phyloP scores from a whole-genome alignment of 2,797 vertebrate genomes.

The Crenichthys baileyi region DNA sequence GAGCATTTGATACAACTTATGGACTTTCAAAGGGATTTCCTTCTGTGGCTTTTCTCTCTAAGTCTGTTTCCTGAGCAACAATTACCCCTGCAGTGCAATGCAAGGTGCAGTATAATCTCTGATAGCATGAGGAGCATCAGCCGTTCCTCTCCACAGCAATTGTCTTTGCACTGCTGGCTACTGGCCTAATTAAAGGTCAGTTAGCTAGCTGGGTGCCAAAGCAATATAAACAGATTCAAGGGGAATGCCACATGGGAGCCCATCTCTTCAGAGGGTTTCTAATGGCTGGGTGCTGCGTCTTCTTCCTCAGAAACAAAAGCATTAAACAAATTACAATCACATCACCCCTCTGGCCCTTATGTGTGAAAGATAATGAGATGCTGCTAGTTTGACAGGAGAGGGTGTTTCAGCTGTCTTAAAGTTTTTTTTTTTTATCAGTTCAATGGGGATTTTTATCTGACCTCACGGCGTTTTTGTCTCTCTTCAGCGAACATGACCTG shows the following conservation, averaged over 20 bases:
- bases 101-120: conserved; percentile 24
- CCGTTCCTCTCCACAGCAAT: conserved; percentile 52
- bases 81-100: conserved; percentile 43
- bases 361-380: conserved; percentile 18
- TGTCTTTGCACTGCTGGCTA: conserved; percentile 57
- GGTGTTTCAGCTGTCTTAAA: conserved; percentile 7
- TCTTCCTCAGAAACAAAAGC: neutral
- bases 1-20: neutral
- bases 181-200: conserved; percentile 75
- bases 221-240: conserved; percentile 61
- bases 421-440: conserved; percentile 8
- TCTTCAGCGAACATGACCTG: conserved; percentile 92
- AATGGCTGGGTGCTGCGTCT: conserved; percentile 20
- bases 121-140: conserved; percentile 36
- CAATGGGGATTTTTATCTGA: neutral
- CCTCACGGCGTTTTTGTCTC: neutral
- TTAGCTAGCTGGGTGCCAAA: conserved; percentile 61
- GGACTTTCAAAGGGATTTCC: conserved; percentile 33
- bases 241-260: conserved; percentile 47
- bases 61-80: conserved; percentile 46
- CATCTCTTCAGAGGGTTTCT: conserved; percentile 30
- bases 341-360: conserved; percentile 1
- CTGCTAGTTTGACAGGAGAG: conserved; percentile 7
- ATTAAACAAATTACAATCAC: neutral
- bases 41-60: conserved; percentile 34